These are phyloP conservation scores for Glossophaga mutica DNA, from an alignment of 2,797 vertebrate species.

Conservation along the genomic window DNA sequence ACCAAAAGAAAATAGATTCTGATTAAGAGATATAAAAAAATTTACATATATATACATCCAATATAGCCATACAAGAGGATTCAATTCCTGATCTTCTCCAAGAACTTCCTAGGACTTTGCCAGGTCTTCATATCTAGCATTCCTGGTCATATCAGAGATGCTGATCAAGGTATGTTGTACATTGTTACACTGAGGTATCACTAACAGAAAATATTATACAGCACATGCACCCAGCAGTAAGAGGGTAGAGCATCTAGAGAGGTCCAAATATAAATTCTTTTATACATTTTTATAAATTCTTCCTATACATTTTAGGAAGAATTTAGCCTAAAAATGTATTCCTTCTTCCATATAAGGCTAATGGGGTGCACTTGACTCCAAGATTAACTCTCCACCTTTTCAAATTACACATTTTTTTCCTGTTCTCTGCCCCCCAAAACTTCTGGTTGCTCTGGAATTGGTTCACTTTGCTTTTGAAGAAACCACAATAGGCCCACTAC, in stretches of 20 bases:
- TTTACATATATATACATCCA: background rate
- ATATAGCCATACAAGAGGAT: background rate
- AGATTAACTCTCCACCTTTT: background rate
- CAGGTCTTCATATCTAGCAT: background rate
- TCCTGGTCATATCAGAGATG: background rate
- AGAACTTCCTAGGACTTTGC: background rate
- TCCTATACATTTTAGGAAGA: too few species aligned
- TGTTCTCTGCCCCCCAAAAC: background rate
- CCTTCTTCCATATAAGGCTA: background rate
- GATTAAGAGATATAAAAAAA: constrained; percentile 23
- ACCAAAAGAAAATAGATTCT: background rate
- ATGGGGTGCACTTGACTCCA: background rate
- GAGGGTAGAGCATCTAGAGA: background rate
- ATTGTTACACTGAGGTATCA: background rate
- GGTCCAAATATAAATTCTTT: background rate
- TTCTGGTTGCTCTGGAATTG: background rate
- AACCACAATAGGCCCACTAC: background rate
- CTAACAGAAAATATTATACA: background rate
- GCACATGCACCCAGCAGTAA: background rate
- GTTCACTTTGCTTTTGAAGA: background rate
- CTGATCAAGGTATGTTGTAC: background rate
- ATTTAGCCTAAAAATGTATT: background rate
- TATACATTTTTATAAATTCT: too few species aligned
- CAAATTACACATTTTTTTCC: background rate
- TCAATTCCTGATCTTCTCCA: background rate